Evolutionary conservation across 1,140 invertebrate species (phyloP), one percentile per base, ranked within the genome.

Genomic region (Aphaenogaster rudis): DNA sequence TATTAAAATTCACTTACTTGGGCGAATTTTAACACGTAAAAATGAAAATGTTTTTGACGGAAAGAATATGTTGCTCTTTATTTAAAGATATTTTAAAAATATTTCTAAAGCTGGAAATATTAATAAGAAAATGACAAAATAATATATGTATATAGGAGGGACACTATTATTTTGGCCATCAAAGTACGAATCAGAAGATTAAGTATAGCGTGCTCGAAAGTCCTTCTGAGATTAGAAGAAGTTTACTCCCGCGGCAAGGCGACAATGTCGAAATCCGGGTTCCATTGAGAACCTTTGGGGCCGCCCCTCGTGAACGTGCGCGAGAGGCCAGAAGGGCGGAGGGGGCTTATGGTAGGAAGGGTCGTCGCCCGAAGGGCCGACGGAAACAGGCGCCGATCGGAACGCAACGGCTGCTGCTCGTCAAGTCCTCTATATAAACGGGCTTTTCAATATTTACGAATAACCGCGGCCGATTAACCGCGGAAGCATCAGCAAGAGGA

Each of bases 361-460:
- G 69, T 74, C 80, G 80, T 76, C 80, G 80, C 69, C 80, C 80
- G 80, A 84, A 84, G 80, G 78, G 78, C 78, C 78, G 78, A 80
- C 63, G 33, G 63, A 63, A 80, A 71, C 36, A 48, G 80, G 67
- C 80, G 80, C 67, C 80, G 54, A 72, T 82, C 80, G 67, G 79
- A 82, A 82, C 79, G 54, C 80, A 72, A 57, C 64, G 36, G 64
- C 78, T 69, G 78, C 79, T 71, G 39, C 79, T 76, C 69, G 80
- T 64, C 67, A 74, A 74, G 39, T 81, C 52, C 59, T 86, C 78
- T 80, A 69, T 69, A 69, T 50, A 81, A 72, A 71, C 74, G 39
- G 48, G 67, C 59, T 72, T 64, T 64, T 72, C 66, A 76, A 76
- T 67, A 76, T 63, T 86, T 69, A 71, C 64, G 48, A 87, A 88